phyloP scores from a whole-genome alignment of 1,140 invertebrate species.

The Drosophila eugracilis region DNA sequence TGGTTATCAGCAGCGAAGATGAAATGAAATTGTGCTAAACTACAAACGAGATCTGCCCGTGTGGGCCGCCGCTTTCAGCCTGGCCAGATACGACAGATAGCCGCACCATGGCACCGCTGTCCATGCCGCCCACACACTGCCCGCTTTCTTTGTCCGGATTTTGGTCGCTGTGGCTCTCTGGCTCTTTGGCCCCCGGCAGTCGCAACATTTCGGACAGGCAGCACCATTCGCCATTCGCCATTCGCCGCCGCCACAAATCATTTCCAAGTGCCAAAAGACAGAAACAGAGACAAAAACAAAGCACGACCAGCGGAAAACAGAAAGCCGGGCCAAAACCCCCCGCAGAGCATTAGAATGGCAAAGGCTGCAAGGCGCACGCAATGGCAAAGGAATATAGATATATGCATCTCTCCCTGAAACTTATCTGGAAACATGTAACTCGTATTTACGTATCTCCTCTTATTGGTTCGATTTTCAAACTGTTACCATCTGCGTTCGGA shows the following conservation, averaged over 20 bases:
- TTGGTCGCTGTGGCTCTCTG: slow-evolving; percentile 1
- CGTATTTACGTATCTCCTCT: no score
- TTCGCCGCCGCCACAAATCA: slow-evolving; percentile 75
- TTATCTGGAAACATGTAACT: slow-evolving; percentile 15
- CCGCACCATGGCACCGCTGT: background rate
- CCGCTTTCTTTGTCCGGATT: slow-evolving; percentile 49
- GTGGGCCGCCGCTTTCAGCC: slow-evolving; percentile 46
- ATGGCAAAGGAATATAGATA: slow-evolving; percentile 30
- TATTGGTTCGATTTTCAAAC: no score
- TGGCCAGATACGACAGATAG: slow-evolving; percentile 17
- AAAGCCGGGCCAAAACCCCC: slow-evolving; percentile 39
- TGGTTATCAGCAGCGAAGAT: slow-evolving; percentile 70
- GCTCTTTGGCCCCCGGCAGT: slow-evolving; percentile 22
- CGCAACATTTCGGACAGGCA: slow-evolving; percentile 49
- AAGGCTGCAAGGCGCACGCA: slow-evolving; percentile 36
- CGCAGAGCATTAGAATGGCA: slow-evolving; percentile 54
- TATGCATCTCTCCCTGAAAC: no score
- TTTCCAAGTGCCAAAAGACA: slow-evolving; percentile 73
- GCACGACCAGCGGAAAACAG: slow-evolving; percentile 20
- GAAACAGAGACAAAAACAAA: slow-evolving; percentile 42
- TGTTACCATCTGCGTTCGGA: no score
- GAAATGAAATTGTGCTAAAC: slow-evolving; percentile 79
- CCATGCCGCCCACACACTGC: slow-evolving; percentile 55
- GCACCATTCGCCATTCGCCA: slow-evolving; percentile 38
- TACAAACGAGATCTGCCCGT: slow-evolving; percentile 72